Conservation (phyloP, 37 sponge, comb jelly and placozoan genomes). For the Chondrilla cf. caribensis region DNA sequence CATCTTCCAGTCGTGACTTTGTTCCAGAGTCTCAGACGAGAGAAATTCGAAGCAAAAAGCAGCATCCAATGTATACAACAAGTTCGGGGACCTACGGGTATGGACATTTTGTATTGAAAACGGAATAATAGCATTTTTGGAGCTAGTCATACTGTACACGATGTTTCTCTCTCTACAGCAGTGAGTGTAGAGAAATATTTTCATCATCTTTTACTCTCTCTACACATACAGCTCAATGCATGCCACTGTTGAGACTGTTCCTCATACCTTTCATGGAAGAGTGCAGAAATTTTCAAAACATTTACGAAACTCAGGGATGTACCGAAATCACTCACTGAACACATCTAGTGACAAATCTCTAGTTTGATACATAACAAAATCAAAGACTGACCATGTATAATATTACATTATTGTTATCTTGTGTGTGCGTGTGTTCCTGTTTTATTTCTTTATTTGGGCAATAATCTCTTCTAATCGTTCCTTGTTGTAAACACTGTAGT, state of each 20-base stretch:
- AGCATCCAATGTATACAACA: constrained; percentile 57
- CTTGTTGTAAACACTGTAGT: constrained; percentile 57
- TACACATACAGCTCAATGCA: constrained; percentile 24
- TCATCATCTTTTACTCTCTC: no score
- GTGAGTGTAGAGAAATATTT: no score
- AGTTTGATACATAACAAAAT: constrained; percentile 22
- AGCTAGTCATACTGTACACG: neutral
- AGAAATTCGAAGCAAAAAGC: constrained; percentile 20
- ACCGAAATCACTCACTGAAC: constrained; percentile 77
- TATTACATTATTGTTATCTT: no score
- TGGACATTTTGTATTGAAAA: neutral
- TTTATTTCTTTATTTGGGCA: constrained; percentile 44
- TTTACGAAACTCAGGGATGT: constrained; percentile 70
- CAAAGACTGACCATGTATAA: neutral
- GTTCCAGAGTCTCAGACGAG: constrained; percentile 31
- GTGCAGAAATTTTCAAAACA: constrained; percentile 44
- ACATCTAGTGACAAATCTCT: constrained; percentile 50
- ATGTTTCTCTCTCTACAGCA: neutral
- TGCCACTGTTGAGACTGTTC: constrained; percentile 26
- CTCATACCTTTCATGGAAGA: constrained; percentile 45
- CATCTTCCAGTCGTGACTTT: neutral
- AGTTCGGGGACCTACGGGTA: constrained; percentile 44
- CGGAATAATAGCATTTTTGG: no score
- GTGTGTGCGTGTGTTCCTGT: neutral
- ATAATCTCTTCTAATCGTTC: constrained; percentile 69